Evolutionary conservation across 2,797 vertebrate species (phyloP).

Genomic region (Fratercula arctica): DNA sequence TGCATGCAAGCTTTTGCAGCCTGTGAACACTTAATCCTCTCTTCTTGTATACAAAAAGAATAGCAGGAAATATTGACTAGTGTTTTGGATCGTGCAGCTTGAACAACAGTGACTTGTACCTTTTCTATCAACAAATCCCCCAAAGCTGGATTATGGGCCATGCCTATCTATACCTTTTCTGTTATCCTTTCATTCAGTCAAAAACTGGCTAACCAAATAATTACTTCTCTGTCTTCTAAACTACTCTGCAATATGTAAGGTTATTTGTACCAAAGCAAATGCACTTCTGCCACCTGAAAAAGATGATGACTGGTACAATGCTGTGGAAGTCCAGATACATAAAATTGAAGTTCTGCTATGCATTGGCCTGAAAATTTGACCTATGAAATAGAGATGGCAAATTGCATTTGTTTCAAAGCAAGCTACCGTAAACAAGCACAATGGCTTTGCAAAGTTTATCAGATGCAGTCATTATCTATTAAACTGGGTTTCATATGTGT

Average conservation of each 20-base stretch:
- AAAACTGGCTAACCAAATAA: neutral
- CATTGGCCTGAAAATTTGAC: neutral
- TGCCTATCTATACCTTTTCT: neutral
- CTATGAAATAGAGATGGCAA: neutral
- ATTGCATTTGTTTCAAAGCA: neutral
- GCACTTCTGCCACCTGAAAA: neutral
- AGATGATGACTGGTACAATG: rapidly evolving
- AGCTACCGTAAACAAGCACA: neutral
- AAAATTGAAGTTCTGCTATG: neutral
- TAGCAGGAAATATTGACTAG: neutral
- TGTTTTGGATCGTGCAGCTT: neutral
- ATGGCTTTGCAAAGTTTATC: neutral
- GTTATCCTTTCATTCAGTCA: neutral
- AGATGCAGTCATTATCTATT: neutral
- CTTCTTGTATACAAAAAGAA: neutral
- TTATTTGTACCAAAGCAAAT: neutral
- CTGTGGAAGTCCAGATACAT: neutral
- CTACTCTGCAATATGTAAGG: neutral
- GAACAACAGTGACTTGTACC: neutral
- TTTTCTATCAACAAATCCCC: neutral
- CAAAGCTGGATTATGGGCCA: neutral
- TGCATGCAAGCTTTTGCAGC: neutral
- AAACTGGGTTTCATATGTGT: neutral
- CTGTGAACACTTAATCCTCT: neutral
- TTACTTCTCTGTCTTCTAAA: neutral